Conservation (phyloP, 2,888 invertebrate genomes). For the Nomada ruficornis region DNA sequence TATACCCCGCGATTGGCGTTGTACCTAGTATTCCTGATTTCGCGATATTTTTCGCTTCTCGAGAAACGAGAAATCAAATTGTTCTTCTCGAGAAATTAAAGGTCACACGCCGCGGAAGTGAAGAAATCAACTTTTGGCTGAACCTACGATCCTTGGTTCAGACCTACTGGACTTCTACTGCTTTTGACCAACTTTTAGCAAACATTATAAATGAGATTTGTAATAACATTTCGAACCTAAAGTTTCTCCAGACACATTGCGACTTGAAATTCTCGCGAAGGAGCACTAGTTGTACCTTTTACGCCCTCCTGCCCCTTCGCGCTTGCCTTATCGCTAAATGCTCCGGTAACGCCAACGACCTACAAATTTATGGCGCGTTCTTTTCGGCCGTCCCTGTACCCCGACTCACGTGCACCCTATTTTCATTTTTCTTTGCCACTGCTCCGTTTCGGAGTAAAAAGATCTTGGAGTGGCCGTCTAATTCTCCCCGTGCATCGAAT, state of each 20-base stretch:
- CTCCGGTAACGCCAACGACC: slow-evolving; percentile 77
- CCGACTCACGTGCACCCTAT: background rate
- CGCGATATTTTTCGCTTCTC: no score
- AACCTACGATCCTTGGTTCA: no score
- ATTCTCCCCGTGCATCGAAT: background rate
- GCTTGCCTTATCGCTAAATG: slow-evolving; percentile 77
- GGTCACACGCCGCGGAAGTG: no score
- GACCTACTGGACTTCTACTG: no score
- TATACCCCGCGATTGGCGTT: slow-evolving; percentile 68
- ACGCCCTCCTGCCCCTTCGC: slow-evolving; percentile 51
- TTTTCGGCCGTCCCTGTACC: background rate
- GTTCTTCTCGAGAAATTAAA: no score
- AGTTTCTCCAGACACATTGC: no score
- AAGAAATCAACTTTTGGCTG: no score
- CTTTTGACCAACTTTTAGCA: no score
- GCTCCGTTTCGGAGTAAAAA: background rate
- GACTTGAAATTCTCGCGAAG: no score
- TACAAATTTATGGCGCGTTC: slow-evolving; percentile 73
- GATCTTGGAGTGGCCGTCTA: background rate
- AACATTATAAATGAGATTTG: no score
- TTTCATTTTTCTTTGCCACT: background rate
- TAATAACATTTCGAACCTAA: no score
- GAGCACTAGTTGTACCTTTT: slow-evolving; percentile 64
- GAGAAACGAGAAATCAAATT: no score
- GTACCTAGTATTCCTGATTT: slow-evolving; percentile 38